Base-by-base conservation (phyloP, 2,113 vertebrate species). In the Otolemur garnettii region DNA sequence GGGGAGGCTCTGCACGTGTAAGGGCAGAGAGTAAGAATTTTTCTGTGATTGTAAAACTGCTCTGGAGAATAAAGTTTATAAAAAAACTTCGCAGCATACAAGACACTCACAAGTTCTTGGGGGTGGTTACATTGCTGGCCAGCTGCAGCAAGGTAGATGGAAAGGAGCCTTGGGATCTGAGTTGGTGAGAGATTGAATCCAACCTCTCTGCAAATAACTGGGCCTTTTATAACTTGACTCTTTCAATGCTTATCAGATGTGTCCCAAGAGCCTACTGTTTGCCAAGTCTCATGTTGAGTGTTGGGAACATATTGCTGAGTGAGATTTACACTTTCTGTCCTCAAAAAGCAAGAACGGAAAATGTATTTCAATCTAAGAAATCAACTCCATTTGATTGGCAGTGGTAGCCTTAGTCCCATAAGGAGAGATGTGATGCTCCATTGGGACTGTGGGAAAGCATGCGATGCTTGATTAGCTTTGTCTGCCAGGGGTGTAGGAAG, bases 391-490 rank as follows among this genome's bases (percentile, higher is more conserved):
- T 59, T 86, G 55, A 42, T 91, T 72, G 88, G 53, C n/a, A 75
- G 28, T 68, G 45, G 38, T 69, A 86, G 50, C 28, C 72, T 89
- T 64, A 57, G 50, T 28, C 28, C 35, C 59, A 0, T 24, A 7
- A 21, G 30, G 19, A 62, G 72, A 33, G 33, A 53, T 69, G 17
- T 84, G 71, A 45, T n/a, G 60, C 21, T 59, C 80, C 12, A 13
- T 28, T 9, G n/a, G 55, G 21, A 71, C 22, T 80, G 38, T 45
- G 57, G 77, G 66, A 57, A 57, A 74, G 74, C 5, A 4, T 24
- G 10, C 4, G 15, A 35, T 71, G 80, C 78, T 79, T 53, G 93
- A 94, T 94, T 90, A 94, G 50, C 53, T 78, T 69, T 79, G 72
- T 84, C 62, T 84, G 80, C 33, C 62, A 62, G 15, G 30, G 10